phyloP scores from a whole-genome alignment of 2,888 invertebrate genomes.

The Drosophila neotestacea region DNA sequence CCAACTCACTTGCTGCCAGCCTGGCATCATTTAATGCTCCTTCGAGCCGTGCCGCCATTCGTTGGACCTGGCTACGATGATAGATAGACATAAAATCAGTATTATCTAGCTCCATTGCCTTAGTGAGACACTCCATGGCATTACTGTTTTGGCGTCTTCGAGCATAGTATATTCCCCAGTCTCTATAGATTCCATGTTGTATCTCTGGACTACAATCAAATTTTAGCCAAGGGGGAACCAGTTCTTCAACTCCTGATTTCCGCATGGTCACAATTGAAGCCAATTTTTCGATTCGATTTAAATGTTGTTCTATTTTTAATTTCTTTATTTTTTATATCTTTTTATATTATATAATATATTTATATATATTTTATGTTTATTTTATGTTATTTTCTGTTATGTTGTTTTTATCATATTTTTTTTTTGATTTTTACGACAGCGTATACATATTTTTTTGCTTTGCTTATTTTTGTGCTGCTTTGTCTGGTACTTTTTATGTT shows the following conservation, averaged over 20 bases:
- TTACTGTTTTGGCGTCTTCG: constrained; percentile 76
- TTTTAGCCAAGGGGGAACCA: constrained; percentile 2
- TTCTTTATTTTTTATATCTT: neutral
- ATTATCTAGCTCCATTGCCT: constrained; percentile 74
- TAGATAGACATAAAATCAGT: constrained; percentile 74
- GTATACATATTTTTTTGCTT: neutral
- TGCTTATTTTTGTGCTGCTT: neutral
- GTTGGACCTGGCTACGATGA: constrained; percentile 78
- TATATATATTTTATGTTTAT: neutral
- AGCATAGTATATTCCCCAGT: constrained; percentile 83
- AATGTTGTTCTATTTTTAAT: neutral
- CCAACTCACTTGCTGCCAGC: constrained; percentile 71
- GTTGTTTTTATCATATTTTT: neutral
- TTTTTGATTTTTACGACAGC: neutral
- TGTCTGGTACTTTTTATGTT: neutral
- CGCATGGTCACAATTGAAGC: neutral
- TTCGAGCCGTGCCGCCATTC: constrained; percentile 74
- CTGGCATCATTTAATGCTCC: constrained; percentile 74
- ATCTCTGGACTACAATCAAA: constrained; percentile 78
- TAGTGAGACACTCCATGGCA: constrained; percentile 79
- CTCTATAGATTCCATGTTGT: constrained; percentile 80
- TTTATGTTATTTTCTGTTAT: neutral
- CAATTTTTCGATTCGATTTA: neutral
- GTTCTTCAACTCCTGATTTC: neutral
- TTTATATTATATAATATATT: neutral